phyloP scores from a whole-genome alignment of 2,888 invertebrate species.

The Eristalis pertinax region DNA sequence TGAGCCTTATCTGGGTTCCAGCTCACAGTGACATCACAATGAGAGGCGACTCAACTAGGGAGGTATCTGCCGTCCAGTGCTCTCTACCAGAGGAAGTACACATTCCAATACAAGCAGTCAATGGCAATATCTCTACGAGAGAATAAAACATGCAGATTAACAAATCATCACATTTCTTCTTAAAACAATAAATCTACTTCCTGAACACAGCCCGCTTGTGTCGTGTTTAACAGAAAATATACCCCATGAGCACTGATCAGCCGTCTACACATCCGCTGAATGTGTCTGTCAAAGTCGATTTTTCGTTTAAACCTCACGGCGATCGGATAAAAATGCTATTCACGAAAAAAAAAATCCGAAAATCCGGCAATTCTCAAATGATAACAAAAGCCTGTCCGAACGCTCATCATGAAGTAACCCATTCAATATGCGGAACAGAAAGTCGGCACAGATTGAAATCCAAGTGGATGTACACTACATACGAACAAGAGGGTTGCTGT shows the following conservation, averaged over 20 bases:
- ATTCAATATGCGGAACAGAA: constrained; percentile 27
- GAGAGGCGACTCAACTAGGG: too few species aligned
- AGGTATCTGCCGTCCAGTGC: too few species aligned
- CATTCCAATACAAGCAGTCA: too few species aligned
- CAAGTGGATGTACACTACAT: constrained; percentile 11
- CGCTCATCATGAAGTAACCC: constrained; percentile 16
- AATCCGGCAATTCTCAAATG: neutral
- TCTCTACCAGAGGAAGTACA: too few species aligned
- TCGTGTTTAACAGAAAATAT: neutral
- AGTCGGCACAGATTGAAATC: constrained; percentile 16
- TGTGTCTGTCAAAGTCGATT: neutral
- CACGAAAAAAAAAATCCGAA: too few species aligned
- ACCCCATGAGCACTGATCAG: neutral
- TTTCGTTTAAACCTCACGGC: neutral
- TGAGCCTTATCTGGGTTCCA: too few species aligned
- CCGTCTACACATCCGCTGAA: neutral
- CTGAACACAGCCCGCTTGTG: neutral
- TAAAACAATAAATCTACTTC: neutral
- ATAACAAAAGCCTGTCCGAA: constrained; percentile 17
- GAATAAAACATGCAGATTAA: too few species aligned
- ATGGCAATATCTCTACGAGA: too few species aligned
- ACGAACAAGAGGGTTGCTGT: neutral
- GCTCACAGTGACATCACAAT: too few species aligned
- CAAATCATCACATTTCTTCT: neutral
- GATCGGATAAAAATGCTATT: neutral